These are phyloP conservation scores for Anabas testudineus DNA, from an alignment of 2,797 vertebrate genomes.

Conservation along the genomic window DNA sequence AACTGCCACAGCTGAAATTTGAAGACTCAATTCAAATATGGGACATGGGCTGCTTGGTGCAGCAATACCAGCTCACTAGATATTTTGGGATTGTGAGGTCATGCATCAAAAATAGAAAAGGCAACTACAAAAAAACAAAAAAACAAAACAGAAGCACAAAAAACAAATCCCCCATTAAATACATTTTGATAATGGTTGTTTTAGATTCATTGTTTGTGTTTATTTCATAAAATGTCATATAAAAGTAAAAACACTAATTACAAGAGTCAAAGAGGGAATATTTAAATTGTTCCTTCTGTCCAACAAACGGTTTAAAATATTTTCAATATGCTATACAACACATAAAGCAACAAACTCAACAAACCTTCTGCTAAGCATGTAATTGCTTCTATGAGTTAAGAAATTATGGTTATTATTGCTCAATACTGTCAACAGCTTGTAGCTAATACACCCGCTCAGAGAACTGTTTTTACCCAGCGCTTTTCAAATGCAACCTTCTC, in stretches of 20 bases:
- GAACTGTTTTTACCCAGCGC: not conserved
- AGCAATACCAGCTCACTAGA: slow-evolving; percentile 26
- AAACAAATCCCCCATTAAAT: not conserved
- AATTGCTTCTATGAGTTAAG: not conserved
- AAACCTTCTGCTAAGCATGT: not conserved
- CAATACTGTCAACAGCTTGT: not conserved
- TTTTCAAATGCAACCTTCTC: not conserved
- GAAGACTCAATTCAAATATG: slow-evolving; percentile 16
- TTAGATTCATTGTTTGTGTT: not conserved
- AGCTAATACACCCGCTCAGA: not conserved
- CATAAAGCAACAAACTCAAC: not conserved
- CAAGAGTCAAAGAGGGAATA: not conserved
- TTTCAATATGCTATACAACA: not conserved
- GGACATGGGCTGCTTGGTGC: not conserved
- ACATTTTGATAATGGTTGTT: not conserved
- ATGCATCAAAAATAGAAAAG: not conserved
- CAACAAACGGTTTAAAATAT: not conserved
- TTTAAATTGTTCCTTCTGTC: not conserved
- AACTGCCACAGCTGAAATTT: not conserved
- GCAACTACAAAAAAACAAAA: not conserved
- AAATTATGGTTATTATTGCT: not conserved
- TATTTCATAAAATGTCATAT: not conserved
- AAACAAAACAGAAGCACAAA: too few species aligned
- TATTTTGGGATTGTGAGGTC: slow-evolving; percentile 16
- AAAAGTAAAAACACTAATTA: not conserved